Percentiles rank a stretch among this genome's conserved stretches.
phyloP scores from a whole-genome alignment of 2,113 vertebrate species.

The Pelmatolapia mariae region DNA sequence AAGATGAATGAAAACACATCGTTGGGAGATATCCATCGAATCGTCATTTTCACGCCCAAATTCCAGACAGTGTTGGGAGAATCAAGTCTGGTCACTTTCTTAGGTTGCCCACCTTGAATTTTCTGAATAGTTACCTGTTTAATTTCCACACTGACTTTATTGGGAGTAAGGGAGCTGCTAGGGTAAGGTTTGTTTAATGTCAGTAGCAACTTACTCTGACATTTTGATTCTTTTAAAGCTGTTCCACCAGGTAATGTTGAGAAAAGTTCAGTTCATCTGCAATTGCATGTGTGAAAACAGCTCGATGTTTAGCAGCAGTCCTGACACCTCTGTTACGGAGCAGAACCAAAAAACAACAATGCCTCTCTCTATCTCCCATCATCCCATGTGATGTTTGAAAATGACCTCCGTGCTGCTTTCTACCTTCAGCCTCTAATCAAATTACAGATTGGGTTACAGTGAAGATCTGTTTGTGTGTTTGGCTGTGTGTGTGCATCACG shows the following conservation, averaged over 20 bases:
- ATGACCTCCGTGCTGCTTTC: conserved; percentile 51
- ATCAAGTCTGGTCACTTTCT: neutral
- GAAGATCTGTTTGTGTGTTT: neutral
- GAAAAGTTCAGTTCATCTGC: neutral
- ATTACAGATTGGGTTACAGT: conserved; percentile 29
- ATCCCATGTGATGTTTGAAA: conserved; percentile 52
- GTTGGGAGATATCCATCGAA: neutral
- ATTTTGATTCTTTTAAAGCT: neutral
- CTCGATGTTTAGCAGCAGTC: neutral
- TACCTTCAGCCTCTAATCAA: conserved; percentile 32
- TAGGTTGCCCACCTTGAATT: neutral
- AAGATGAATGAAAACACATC: neutral
- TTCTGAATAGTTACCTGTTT: neutral
- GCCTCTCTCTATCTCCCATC: conserved; percentile 9
- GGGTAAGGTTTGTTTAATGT: neutral
- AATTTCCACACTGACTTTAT: neutral
- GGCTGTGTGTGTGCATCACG: neutral
- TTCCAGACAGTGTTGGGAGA: neutral
- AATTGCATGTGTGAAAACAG: neutral
- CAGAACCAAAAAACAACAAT: neutral
- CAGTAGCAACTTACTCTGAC: neutral
- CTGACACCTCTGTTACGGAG: neutral
- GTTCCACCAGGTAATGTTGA: fast-evolving
- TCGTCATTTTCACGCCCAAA: fast-evolving
- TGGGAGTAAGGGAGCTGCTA: neutral